phyloP scores from a whole-genome alignment of 2,797 vertebrate species.

The Cygnus olor region DNA sequence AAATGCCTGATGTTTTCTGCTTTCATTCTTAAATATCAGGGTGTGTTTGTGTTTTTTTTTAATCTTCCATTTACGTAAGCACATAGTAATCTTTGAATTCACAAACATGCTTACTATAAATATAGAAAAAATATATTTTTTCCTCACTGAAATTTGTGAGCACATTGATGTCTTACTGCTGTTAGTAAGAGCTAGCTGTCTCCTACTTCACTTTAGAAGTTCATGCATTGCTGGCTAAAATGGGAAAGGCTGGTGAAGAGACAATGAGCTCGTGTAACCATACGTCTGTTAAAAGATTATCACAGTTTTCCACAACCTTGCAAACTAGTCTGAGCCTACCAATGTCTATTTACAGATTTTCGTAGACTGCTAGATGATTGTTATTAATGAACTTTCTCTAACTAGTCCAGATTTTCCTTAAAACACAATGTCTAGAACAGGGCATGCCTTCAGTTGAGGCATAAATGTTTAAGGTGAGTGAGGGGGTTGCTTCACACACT shows the following conservation, averaged over 20 bases:
- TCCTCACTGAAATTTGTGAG: background rate
- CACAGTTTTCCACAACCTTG: background rate
- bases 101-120: background rate
- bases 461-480: background rate
- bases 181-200: background rate
- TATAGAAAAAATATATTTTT: background rate
- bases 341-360: background rate
- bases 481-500: background rate
- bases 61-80: background rate
- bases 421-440: background rate
- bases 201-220: background rate
- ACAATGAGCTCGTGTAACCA: background rate
- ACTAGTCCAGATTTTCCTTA: background rate
- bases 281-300: background rate
- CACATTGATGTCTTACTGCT: background rate
- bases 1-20: background rate
- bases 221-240: accelerated
- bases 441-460: background rate
- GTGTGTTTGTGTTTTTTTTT: background rate
- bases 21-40: background rate
- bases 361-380: background rate
- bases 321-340: background rate
- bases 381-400: background rate
- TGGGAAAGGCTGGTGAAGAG: background rate
- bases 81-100: background rate